Base-by-base conservation (phyloP, 2,113 vertebrate species). In the Himantopus leucocephalus region DNA sequence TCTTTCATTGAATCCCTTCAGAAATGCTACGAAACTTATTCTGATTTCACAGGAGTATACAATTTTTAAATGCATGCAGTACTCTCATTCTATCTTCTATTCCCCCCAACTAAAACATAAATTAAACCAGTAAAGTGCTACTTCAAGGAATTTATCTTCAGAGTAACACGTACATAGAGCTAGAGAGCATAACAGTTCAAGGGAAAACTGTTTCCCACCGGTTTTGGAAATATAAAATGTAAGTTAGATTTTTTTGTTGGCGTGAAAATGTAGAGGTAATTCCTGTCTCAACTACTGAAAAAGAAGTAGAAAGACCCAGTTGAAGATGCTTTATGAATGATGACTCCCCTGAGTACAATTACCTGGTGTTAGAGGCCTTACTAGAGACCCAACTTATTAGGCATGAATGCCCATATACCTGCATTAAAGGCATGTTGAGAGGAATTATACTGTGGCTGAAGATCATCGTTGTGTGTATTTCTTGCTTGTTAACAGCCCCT, bases 361-460 rank as follows among this genome's bases (percentile, higher is more conserved):
- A 27, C 1, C 4, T 22, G 60, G 2, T 1, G 1, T 71, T 50
- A 78, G 21, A 55, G 3, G 10, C 39, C 34, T 7, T 74, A 10
- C 17, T 43, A 27, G 5, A 78, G 6, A 71, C 11, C 14, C 26
- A 84, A 2, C 0, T 86, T 78, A 63, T 47, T 26, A 89, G 34
- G 12, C 11, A 43, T n/a, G 41, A 81, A 47, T 59, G 22, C 10
- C 18, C 39, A 47, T 76, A 43, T 29, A n/a, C 4, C 8, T 70
- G 13, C 4, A 48, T 60, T 78, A 76, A 78, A 75, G 5, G 5
- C 37, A n/a, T 41, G 9, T n/a, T 82, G 45, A 70, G 12, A 80
- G 27, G n/a, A 85, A 34, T 64, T 73, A 30, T 29, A 18, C 11
- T 14, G 11, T 41, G 18, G 19, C 32, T 83, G 37, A 88, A 80